A percentile compares a stretch with the other conserved stretches of the same genome.
Conservation (phyloP, 2,888 invertebrate species). For the Tyria jacobaeae region DNA sequence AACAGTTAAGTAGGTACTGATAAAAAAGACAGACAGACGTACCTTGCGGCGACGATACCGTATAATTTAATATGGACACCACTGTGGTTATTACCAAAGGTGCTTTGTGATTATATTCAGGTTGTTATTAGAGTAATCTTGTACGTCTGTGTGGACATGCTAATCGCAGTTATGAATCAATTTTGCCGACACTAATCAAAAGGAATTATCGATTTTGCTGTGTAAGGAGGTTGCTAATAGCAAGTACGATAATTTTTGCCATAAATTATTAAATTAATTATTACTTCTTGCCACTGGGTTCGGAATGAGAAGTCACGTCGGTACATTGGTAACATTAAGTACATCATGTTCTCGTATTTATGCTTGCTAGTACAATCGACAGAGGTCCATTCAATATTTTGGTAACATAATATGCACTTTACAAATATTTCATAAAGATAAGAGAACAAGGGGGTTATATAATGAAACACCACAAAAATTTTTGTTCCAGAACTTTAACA, state of each 20-base stretch:
- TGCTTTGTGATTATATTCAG: conserved; percentile 52
- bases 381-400: too few species aligned
- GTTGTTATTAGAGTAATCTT: conserved; percentile 53
- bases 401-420: too few species aligned
- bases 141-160: conserved; percentile 40
- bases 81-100: conserved; percentile 37
- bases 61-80: conserved; percentile 54
- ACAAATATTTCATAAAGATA: too few species aligned
- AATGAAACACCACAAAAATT: too few species aligned
- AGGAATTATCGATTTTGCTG: conserved; percentile 11
- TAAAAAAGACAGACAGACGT: conserved; percentile 48
- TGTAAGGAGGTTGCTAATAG: not conserved
- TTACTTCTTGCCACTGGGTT: too few species aligned
- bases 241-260: not conserved
- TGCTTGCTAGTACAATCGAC: too few species aligned
- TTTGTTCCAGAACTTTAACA: too few species aligned
- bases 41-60: conserved; percentile 44
- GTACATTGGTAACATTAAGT: too few species aligned
- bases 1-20: conserved; percentile 50
- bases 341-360: too few species aligned
- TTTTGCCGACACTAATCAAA: conserved; percentile 29
- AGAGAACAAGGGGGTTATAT: too few species aligned
- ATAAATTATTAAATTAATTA: too few species aligned
- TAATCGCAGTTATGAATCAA: conserved; percentile 43
- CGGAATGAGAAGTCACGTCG: too few species aligned